Base-by-base conservation (phyloP, 2,797 vertebrate genomes). In the Enteromius radiatus region DNA sequence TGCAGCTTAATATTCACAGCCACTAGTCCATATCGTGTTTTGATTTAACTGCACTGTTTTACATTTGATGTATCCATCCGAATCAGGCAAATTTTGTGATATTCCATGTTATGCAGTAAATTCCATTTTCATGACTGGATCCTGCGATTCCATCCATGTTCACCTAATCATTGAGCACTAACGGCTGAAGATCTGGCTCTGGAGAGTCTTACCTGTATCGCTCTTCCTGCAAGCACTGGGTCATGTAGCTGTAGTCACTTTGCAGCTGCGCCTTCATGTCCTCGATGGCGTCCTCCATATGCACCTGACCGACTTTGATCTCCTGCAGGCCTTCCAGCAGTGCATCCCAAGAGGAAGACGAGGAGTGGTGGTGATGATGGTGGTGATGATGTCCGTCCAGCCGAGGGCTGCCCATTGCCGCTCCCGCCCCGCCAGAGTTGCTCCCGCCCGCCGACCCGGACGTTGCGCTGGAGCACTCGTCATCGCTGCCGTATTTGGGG, bases 191-290 rank as follows among this genome's bases (percentile, higher is more conserved):
- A 54, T 31, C n/a, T 0, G 2, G 12, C 31, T 63, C 26, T 10
- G n/a, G n/a, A 23, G n/a, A 56, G 54, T 10, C 26, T 21, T 91
- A 33, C 47, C 76, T 56, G 63, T 52, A 77, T 19, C 12, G 41
- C 47, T 99, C 98, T 87, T 99, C 98, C 82, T 99, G 97, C 92
- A 99, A 90, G 90, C 97, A 98, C 94, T 98, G 97, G 0, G 96
- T 98, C 97, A 99, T 98, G 93, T 97, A 99, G 88, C 95, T 95
- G 91, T 99, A 98, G 90, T 99, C 98, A 21, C 96, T 92, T 91
- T 99, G 98, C 85, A 99, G 94, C 91, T 99, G 98, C 0, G 95
- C 94, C 91, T 97, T 99, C 92, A 99, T 96, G 92, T 98, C 98
- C 90, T 98, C 97, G 84, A 99, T 98, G 81, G 97, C 94, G 59